Conservation (phyloP, 2,888 invertebrate genomes). For the Oxystoma pomonae region DNA sequence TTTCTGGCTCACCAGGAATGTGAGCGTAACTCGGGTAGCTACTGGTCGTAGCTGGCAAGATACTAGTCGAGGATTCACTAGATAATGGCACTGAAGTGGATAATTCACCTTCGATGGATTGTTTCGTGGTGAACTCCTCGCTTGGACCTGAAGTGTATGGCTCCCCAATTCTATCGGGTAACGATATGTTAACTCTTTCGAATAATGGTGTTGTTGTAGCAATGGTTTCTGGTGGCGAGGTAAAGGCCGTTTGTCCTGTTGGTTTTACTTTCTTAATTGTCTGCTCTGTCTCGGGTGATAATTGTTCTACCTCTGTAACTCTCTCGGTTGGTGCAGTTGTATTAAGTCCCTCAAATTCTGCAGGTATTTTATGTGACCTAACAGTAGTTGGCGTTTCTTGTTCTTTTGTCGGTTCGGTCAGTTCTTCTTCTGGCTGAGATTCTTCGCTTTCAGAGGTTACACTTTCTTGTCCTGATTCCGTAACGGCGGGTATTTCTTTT, state of each 20-base stretch:
- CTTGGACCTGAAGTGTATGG: slow-evolving; percentile 29
- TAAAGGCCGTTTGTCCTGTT: slow-evolving; percentile 8
- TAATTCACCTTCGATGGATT: slow-evolving; percentile 34
- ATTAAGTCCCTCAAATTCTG: slow-evolving; percentile 4
- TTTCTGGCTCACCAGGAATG: slow-evolving; percentile 32
- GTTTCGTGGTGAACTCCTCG: slow-evolving; percentile 26
- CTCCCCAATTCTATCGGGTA: slow-evolving; percentile 5
- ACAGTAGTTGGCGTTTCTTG: slow-evolving; percentile 10
- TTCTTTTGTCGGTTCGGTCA: slow-evolving; percentile 14
- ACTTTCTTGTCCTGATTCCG: neutral
- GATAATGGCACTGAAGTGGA: slow-evolving; percentile 36
- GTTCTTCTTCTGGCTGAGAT: slow-evolving; percentile 2
- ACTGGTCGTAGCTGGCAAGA: slow-evolving; percentile 22
- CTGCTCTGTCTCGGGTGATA: slow-evolving; percentile 5
- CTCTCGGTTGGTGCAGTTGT: slow-evolving; percentile 1
- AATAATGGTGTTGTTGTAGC: neutral
- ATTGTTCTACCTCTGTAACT: slow-evolving; percentile 5
- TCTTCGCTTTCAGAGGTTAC: neutral
- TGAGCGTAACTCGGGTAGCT: slow-evolving; percentile 24
- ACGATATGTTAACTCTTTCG: slow-evolving; percentile 14
- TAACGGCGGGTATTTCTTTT: neutral
- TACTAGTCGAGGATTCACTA: slow-evolving; percentile 21
- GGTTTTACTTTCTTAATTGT: slow-evolving; percentile 1
- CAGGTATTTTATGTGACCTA: neutral
- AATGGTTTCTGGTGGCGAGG: slow-evolving; percentile 1